Percentiles rank a stretch among this genome's conserved stretches.
phyloP scores from a whole-genome alignment of 2,797 vertebrate genomes.

The Pseudomugil tenellus region DNA sequence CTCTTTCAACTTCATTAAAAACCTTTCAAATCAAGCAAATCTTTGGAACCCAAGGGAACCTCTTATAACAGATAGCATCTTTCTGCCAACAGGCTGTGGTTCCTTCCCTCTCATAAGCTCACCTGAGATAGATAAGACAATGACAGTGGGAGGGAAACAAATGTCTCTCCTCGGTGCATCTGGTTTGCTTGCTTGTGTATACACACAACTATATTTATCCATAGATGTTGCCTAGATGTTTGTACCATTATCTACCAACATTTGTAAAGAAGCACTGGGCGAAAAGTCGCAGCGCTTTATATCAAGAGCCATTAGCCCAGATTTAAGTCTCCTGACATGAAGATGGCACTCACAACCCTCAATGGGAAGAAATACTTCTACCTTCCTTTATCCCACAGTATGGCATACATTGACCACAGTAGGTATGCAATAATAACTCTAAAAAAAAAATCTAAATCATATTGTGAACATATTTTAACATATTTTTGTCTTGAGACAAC shows the following conservation, averaged over 20 bases:
- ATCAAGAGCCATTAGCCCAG: slow-evolving; percentile 53
- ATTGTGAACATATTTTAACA: not conserved
- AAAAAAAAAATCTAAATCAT: not conserved
- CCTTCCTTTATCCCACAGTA: slow-evolving; percentile 7
- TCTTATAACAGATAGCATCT: slow-evolving; percentile 35
- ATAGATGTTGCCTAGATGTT: slow-evolving; percentile 24
- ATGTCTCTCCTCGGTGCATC: slow-evolving; percentile 28
- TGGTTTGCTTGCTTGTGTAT: slow-evolving; percentile 11
- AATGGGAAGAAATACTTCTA: slow-evolving; percentile 25
- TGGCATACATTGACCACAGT: not conserved
- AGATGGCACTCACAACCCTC: slow-evolving; percentile 18
- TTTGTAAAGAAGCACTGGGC: slow-evolving; percentile 37
- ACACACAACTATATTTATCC: slow-evolving; percentile 42
- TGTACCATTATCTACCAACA: slow-evolving; percentile 40
- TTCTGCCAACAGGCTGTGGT: slow-evolving; percentile 11
- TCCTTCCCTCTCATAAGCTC: slow-evolving; percentile 38
- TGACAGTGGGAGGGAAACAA: slow-evolving; percentile 34
- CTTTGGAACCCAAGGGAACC: slow-evolving; percentile 47
- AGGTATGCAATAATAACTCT: not conserved
- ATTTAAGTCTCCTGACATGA: slow-evolving; percentile 35
- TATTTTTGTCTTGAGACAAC: slow-evolving; percentile 11
- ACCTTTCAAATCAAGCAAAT: slow-evolving; percentile 49
- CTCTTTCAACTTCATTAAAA: slow-evolving; percentile 74
- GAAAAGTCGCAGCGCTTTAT: slow-evolving; percentile 40
- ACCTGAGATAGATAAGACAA: slow-evolving; percentile 31